Base-by-base conservation (phyloP, 2,888 invertebrate genomes). In the Plemyria rubiginata region DNA sequence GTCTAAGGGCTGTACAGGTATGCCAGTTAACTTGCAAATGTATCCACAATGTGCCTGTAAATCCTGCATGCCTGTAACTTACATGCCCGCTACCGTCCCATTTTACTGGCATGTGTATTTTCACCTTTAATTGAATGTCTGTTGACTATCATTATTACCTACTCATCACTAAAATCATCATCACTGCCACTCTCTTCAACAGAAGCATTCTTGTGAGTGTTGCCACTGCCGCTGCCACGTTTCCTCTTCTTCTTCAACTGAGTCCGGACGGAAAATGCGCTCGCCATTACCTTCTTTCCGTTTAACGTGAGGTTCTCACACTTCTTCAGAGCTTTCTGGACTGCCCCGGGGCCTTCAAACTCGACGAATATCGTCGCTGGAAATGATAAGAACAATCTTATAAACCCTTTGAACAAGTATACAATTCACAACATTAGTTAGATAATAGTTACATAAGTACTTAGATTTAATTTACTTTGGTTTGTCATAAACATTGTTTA, bases 351-450 rank as follows among this genome's bases (percentile, higher is more conserved):
- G 0, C 87, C 83, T 45, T 88, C 87, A 52, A 91, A 86, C 61
- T 90, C 89, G 4, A 91, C 74, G 71, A 91, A 91, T 6, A 81
- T 82, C 7, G 89, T 86, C 0, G 78, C 91, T 91, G 82, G 49
- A 50, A 50, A 50, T 36, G 12, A 28, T 48, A 28, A 16, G 3
- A 28, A 15, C 8, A 45, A 5, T 2, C 13, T 22, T 22, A 22
- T 22, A 22, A 22, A 22, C 2, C 22, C 22, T 22, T 22, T 22
- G 22, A 22, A 2, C 22, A 22, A 22, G 22, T 22, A 22, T 22
- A 22, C 22, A 22, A 22, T n/a, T n/a, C n/a, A n/a, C n/a, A n/a
- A n/a, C n/a, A n/a, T n/a, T n/a, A n/a, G n/a, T n/a, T n/a, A n/a
- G n/a, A n/a, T n/a, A n/a, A n/a, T n/a, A n/a, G n/a, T n/a, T n/a